These are phyloP conservation scores for Himalopsyche kuldschensis DNA, from an alignment of 2,888 invertebrate species.

Conservation along the genomic window DNA sequence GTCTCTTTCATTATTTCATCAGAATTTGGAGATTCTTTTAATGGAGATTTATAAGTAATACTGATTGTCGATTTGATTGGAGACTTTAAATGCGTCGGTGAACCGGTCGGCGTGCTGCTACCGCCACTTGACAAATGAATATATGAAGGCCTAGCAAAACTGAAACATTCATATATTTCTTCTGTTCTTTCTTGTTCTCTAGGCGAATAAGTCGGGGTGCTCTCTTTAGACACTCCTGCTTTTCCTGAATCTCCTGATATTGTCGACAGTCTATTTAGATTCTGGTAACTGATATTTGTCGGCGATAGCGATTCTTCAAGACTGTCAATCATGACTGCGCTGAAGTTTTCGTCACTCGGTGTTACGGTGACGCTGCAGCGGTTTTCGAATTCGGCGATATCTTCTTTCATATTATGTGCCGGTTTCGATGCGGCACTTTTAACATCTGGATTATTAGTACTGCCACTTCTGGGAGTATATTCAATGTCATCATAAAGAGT, in stretches of 20 bases:
- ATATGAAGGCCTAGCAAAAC: conserved; percentile 53
- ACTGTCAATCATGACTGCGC: conserved; percentile 43
- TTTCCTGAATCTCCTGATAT: conserved; percentile 51
- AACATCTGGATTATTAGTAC: neutral
- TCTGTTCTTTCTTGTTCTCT: conserved; percentile 45
- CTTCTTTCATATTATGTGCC: neutral
- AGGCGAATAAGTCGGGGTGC: conserved; percentile 52
- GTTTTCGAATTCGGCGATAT: conserved; percentile 6
- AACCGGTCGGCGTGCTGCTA: conserved; percentile 51
- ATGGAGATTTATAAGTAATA: conserved; percentile 71
- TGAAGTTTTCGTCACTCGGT: conserved; percentile 34
- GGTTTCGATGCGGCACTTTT: neutral
- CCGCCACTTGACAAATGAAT: conserved; percentile 55
- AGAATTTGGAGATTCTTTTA: conserved; percentile 49
- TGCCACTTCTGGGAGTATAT: neutral
- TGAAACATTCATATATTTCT: conserved; percentile 53
- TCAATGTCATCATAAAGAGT: neutral
- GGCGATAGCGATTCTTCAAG: conserved; percentile 49
- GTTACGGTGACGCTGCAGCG: conserved; percentile 28
- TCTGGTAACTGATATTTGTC: conserved; percentile 56
- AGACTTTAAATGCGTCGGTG: conserved; percentile 52
- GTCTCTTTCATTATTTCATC: conserved; percentile 52
- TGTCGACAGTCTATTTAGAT: conserved; percentile 55
- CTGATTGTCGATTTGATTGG: conserved; percentile 72
- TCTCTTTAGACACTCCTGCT: conserved; percentile 52